Evolutionary conservation across 2,888 invertebrate species (phyloP).

Genomic region (Agelastica alni): DNA sequence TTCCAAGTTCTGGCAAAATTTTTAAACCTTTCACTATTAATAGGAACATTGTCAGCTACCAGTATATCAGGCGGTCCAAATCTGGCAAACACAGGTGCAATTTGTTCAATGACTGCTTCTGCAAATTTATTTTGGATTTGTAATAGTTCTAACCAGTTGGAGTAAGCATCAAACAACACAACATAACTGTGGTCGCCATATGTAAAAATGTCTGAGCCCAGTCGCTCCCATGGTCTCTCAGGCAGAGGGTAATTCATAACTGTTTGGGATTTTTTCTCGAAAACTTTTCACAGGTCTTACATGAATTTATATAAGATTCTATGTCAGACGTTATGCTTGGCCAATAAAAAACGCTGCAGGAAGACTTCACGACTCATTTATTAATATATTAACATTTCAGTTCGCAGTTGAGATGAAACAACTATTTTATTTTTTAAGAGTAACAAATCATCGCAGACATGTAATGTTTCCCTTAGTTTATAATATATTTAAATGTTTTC

Average conservation of each 20-base stretch:
- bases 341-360: not conserved
- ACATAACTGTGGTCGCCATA: constrained; percentile 25
- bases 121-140: constrained; percentile 17
- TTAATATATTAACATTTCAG: too few relatives aligned
- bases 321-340: not conserved
- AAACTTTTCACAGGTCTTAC: not conserved
- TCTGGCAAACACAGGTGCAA: constrained; percentile 7
- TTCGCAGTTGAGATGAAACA: too few relatives aligned
- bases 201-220: constrained; percentile 21
- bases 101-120: constrained; percentile 9
- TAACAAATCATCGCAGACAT: not conserved
- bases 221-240: constrained; percentile 1
- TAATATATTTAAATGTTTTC: not conserved
- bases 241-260: too few relatives aligned
- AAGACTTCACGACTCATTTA: too few relatives aligned
- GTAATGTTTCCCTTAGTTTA: not conserved
- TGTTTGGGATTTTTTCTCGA: not conserved
- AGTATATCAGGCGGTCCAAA: constrained; percentile 27
- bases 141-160: constrained; percentile 37
- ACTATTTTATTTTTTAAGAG: too few relatives aligned
- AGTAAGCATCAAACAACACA: too few relatives aligned
- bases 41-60: constrained; percentile 31
- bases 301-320: not conserved
- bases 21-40: constrained; percentile 22
- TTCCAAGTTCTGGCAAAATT: constrained; percentile 28